Evolutionary conservation across 2,113 vertebrate genomes (phyloP), one percentile per base, ranked within the genome.

Genomic region (Myanophis thanlyinensis): DNA sequence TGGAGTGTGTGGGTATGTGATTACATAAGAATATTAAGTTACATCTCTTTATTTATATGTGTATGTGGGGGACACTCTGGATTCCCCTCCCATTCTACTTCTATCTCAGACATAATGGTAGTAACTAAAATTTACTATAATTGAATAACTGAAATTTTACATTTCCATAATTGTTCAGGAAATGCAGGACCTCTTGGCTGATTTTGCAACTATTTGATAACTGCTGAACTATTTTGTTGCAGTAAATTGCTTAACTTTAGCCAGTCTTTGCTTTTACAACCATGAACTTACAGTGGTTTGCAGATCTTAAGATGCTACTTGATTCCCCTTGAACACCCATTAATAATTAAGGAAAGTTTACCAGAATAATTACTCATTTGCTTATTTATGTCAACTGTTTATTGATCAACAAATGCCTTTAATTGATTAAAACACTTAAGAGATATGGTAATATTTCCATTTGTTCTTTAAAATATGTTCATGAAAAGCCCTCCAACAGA

Each of bases 401-500:
- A 80, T 67, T 90, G 54, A 91, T 87, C 10, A 59, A 91, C 0
- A 0, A 59, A 90, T 92, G 73, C 67, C 90, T 89, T 89, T 89
- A 92, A 67, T 87, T 92, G 93, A 51, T 91, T 91, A 91, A 85
- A 88, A 85, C 44, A 35, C 15, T 84, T 84, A 88, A 89, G 88
- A 94, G 92, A 87, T 44, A 47, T 27, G 0, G 89, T 96, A 30
- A 85, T 94, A 93, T 90, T 93, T 44, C 53, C 62, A 56, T 25
- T 44, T 88, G 88, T 90, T 25, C 30, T 27, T 1, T 95, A 89
- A 95, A 85, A 97, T 94, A 96, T 96, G 67, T 6, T 9, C 93
- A 95, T 95, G 93, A 96, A 96, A 95, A 96, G 93, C 93, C 53
- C 93, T 96, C 93, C 84, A 93, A 91, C 94, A 93, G 92, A 96